A percentile compares a stretch with the other conserved stretches of the same genome.
phyloP scores from a whole-genome alignment of 2,797 vertebrate species.

The Anguilla marmorata region DNA sequence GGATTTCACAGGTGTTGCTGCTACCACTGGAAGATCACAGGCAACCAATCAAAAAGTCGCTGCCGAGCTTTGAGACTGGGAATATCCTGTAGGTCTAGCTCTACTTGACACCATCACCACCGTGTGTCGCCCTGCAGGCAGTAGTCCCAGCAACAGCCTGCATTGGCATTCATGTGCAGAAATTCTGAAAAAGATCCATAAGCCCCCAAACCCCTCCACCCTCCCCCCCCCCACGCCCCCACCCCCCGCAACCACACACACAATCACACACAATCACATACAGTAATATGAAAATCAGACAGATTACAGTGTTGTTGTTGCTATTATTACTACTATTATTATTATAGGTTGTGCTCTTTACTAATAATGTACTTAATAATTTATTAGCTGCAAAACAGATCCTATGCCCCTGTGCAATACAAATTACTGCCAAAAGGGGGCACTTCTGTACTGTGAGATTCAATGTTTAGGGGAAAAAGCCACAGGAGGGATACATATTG shows the following conservation, averaged over 20 bases:
- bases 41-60: not conserved
- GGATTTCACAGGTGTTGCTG: no score
- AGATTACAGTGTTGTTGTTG: no score
- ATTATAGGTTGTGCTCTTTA: not conserved
- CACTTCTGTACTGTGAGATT: not conserved
- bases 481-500: not conserved
- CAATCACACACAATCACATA: not conserved
- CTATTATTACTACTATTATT: not conserved
- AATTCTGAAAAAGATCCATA: not conserved
- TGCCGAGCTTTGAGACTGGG: not conserved
- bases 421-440: not conserved
- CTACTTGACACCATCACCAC: not conserved
- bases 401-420: not conserved
- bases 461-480: not conserved
- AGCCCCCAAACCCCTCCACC: not conserved
- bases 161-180: no score
- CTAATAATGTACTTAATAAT: not conserved
- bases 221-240: no score
- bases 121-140: not conserved
- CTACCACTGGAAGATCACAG: not conserved
- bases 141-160: no score
- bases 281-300: not conserved
- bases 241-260: not conserved
- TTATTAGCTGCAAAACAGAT: not conserved
- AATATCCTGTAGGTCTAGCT: not conserved